Evolutionary conservation across 2,113 vertebrate genomes (phyloP).

Genomic region (Lepisosteus oculatus): DNA sequence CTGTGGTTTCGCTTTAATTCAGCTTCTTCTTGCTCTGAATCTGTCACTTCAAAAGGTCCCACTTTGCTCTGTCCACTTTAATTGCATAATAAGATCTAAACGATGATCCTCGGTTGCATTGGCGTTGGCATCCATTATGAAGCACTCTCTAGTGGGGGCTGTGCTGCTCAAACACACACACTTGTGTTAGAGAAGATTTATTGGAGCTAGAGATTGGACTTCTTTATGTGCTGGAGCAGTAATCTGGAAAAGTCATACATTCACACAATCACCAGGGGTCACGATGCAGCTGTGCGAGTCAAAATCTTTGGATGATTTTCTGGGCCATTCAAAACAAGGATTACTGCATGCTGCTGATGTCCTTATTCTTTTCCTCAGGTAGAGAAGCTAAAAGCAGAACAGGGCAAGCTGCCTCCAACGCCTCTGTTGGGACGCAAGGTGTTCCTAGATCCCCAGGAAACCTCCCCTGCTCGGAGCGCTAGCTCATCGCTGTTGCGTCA

Average conservation of each 20-base stretch:
- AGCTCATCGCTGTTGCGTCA: slow-evolving; percentile 71
- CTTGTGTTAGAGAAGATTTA: no score
- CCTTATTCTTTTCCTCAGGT: slow-evolving; percentile 59
- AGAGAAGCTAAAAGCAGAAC: slow-evolving; percentile 84
- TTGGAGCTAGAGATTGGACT: no score
- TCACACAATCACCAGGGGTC: no score
- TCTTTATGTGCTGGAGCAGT: no score
- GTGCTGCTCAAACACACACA: no score
- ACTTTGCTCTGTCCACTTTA: no score
- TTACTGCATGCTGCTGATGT: neutral
- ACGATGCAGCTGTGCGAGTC: no score
- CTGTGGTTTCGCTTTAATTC: no score
- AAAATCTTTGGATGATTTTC: no score
- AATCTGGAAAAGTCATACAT: no score
- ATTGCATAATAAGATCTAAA: neutral
- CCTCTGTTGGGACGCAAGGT: slow-evolving; percentile 86
- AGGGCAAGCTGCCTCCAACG: slow-evolving; percentile 82
- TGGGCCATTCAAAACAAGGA: neutral
- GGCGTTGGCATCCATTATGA: no score
- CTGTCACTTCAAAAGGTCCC: neutral
- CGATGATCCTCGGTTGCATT: neutral
- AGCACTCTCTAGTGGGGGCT: no score
- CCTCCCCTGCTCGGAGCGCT: slow-evolving; percentile 49
- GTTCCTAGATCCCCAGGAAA: slow-evolving; percentile 78
- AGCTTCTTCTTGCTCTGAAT: neutral